Evolutionary conservation across 1,140 invertebrate species (phyloP).

Genomic region (Drosophila virilis): DNA sequence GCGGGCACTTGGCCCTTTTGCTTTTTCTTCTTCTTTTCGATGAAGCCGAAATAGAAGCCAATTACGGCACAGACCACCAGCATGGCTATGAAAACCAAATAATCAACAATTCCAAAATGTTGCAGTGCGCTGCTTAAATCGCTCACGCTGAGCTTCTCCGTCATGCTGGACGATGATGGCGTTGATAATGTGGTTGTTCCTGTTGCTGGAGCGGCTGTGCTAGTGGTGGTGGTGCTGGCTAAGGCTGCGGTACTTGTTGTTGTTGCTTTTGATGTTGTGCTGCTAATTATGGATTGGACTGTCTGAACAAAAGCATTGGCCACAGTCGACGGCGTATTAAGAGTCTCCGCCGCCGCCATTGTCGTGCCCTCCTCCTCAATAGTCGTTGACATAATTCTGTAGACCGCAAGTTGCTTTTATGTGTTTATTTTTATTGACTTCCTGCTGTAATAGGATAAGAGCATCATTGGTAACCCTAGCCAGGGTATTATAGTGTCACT

Average conservation of each 20-base stretch:
- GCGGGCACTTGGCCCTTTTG: constrained; percentile 36
- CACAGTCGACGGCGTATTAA: constrained; percentile 32
- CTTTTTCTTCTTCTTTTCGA: constrained; percentile 86
- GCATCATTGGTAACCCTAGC: too few species aligned
- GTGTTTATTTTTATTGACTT: constrained; percentile 79
- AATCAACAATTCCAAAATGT: constrained; percentile 88
- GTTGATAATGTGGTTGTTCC: constrained; percentile 3
- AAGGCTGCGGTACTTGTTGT: constrained; percentile 33
- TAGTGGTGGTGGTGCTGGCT: constrained; percentile 10
- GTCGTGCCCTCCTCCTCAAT: constrained; percentile 19
- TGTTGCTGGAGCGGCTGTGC: constrained; percentile 23
- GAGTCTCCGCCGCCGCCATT: constrained; percentile 35
- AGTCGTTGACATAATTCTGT: constrained; percentile 65
- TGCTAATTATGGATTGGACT: constrained; percentile 75
- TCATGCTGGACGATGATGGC: constrained; percentile 13
- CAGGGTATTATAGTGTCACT: too few species aligned
- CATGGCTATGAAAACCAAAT: constrained; percentile 90
- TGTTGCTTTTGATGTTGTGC: constrained; percentile 50
- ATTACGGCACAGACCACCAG: constrained; percentile 88
- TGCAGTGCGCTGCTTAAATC: constrained; percentile 86
- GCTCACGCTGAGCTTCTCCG: constrained; percentile 80
- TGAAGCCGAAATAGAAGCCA: constrained; percentile 89
- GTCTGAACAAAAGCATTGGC: constrained; percentile 62
- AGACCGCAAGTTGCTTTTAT: constrained; percentile 75
- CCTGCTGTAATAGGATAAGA: too few species aligned